Evolutionary conservation across 1,140 invertebrate genomes (phyloP).

Genomic region (Pseudomyrmex concolor): DNA sequence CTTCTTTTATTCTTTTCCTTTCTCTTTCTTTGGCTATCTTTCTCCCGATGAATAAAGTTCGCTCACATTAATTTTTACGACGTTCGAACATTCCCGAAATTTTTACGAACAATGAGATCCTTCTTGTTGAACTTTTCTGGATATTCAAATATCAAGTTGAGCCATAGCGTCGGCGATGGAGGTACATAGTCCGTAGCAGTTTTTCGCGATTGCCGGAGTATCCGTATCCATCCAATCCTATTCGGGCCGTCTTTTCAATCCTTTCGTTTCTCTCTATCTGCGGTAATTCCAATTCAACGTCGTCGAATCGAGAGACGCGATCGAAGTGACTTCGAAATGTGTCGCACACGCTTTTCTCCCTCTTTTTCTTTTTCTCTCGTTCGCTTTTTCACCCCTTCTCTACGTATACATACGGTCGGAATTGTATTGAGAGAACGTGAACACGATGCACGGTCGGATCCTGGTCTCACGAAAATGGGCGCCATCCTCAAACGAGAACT

Average conservation of each 20-base stretch:
- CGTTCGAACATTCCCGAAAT: slow-evolving; percentile 52
- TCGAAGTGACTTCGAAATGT: slow-evolving; percentile 58
- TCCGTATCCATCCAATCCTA: slow-evolving; percentile 58
- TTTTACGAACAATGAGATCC: slow-evolving; percentile 63
- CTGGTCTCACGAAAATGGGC: slow-evolving; percentile 37
- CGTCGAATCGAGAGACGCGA: slow-evolving; percentile 63
- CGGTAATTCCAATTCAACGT: slow-evolving; percentile 65
- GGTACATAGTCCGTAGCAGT: slow-evolving; percentile 53
- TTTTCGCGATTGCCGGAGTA: slow-evolving; percentile 60
- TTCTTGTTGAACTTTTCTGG: slow-evolving; percentile 17
- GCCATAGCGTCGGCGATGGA: slow-evolving; percentile 17
- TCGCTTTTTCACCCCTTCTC: not conserved
- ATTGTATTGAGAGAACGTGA: slow-evolving; percentile 31
- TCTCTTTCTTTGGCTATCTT: too few species aligned
- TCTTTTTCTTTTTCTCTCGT: not conserved
- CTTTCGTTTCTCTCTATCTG: slow-evolving; percentile 49
- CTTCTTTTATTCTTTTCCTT: too few species aligned
- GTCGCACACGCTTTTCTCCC: slow-evolving; percentile 27
- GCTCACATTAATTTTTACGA: slow-evolving; percentile 32
- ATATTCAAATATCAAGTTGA: slow-evolving; percentile 65
- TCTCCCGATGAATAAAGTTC: not conserved
- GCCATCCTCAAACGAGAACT: slow-evolving; percentile 24
- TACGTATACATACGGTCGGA: not conserved
- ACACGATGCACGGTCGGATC: slow-evolving; percentile 31
- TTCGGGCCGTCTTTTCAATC: slow-evolving; percentile 53